phyloP scores from a whole-genome alignment of 2,797 vertebrate genomes.

The Lepus oiostolus region DNA sequence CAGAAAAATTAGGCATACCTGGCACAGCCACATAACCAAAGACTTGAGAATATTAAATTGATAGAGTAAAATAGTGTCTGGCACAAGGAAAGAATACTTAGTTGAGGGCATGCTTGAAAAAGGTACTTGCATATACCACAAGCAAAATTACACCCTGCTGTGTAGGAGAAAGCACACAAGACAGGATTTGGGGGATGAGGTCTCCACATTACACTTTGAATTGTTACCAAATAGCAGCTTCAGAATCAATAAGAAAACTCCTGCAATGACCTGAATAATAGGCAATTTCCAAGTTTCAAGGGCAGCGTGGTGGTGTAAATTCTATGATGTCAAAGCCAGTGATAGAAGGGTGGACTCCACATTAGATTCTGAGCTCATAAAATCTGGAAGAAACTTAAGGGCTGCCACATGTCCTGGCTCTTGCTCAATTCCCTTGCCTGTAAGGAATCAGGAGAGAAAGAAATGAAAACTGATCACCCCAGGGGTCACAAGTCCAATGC shows the following conservation, averaged over 20 bases:
- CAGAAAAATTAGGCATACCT: conserved; percentile 75
- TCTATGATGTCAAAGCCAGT: conserved; percentile 53
- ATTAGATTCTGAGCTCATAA: conserved; percentile 52
- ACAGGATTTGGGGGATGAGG: conserved; percentile 23
- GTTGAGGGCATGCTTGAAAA: conserved; percentile 36
- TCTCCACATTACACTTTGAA: conserved; percentile 43
- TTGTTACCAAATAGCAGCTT: conserved; percentile 60
- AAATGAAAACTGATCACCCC: neutral
- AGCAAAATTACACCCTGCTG: conserved; percentile 59
- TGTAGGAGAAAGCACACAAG: neutral
- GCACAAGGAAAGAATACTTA: conserved; percentile 12
- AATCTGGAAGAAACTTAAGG: conserved; percentile 59
- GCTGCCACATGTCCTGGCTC: conserved; percentile 70
- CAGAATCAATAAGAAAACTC: conserved; percentile 54
- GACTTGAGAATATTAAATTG: conserved; percentile 66
- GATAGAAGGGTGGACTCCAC: conserved; percentile 57
- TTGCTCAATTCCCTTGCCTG: conserved; percentile 28
- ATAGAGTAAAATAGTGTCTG: conserved; percentile 62
- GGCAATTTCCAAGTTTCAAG: conserved; percentile 55
- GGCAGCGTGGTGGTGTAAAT: conserved; percentile 52
- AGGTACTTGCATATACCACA: conserved; percentile 33
- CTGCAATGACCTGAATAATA: conserved; percentile 40
- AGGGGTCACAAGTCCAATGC: neutral
- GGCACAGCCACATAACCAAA: conserved; percentile 61
- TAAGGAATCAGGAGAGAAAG: neutral